Evolutionary conservation across 1,140 invertebrate species (phyloP).

Genomic region (Panonychus citri): DNA sequence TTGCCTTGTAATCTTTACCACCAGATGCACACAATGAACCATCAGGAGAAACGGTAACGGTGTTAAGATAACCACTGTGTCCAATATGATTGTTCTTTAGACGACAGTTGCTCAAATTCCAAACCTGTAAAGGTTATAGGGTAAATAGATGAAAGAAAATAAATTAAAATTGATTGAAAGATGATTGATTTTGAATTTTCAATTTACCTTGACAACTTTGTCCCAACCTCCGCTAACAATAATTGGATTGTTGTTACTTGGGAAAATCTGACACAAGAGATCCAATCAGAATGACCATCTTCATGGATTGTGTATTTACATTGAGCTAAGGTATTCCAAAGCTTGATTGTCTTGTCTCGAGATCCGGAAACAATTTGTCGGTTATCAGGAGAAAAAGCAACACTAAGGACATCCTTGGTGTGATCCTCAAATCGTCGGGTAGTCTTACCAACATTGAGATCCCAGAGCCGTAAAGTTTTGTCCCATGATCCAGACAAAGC

Average conservation of each 20-base stretch:
- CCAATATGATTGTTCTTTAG: conserved; percentile 96
- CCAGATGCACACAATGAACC: conserved; percentile 97
- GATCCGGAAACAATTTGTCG: conserved; percentile 98
- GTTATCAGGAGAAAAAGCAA: conserved; percentile 98
- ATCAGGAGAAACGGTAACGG: conserved; percentile 96
- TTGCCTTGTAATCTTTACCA: conserved; percentile 97
- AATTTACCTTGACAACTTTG: conserved; percentile 66
- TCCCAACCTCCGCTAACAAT: conserved; percentile 99
- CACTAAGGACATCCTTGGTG: conserved; percentile 96
- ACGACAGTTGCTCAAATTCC: conserved; percentile 97
- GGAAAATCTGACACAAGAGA: conserved; percentile 97
- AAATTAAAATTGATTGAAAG: background rate
- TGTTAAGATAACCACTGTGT: conserved; percentile 91
- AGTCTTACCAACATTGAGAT: conserved; percentile 52
- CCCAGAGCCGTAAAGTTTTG: conserved; percentile 93
- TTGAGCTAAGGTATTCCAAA: conserved; percentile 98
- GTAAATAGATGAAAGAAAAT: background rate
- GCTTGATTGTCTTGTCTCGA: conserved; percentile 93
- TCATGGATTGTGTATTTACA: conserved; percentile 98
- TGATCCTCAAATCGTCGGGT: conserved; percentile 82
- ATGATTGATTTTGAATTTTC: too few relatives aligned
- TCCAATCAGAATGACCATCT: conserved; percentile 94
- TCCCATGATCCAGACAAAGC: conserved; percentile 98
- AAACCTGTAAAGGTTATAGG: conserved; percentile 39
- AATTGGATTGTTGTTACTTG: conserved; percentile 90